phyloP scores from a whole-genome alignment of 2,113 vertebrate genomes.

The Psammodynastes pulverulentus region DNA sequence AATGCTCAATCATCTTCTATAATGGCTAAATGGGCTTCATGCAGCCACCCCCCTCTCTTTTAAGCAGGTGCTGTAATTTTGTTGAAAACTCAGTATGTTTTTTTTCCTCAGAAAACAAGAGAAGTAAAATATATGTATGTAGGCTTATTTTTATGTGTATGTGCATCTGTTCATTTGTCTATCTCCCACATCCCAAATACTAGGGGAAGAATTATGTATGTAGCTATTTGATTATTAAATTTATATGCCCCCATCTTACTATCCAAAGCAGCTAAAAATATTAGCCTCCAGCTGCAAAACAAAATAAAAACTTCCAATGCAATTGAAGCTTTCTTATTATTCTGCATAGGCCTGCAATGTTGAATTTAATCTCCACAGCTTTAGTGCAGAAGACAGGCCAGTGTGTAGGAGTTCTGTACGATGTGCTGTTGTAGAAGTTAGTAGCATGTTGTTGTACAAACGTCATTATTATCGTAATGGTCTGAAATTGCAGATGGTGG shows the following conservation, averaged over 20 bases:
- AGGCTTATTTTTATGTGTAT: neutral
- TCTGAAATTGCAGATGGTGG: slow-evolving; percentile 70
- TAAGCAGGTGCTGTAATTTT: neutral
- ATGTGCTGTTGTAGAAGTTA: neutral
- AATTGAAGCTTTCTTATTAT: neutral
- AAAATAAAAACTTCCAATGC: neutral
- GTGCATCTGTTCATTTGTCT: neutral
- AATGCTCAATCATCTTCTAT: neutral
- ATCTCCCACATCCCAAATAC: neutral
- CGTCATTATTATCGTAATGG: neutral
- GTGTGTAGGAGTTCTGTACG: neutral
- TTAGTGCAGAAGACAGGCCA: neutral
- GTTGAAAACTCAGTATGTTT: neutral
- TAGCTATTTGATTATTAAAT: neutral
- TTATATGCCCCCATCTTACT: neutral
- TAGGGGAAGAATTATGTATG: neutral
- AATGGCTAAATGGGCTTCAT: neutral
- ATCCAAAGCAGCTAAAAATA: neutral
- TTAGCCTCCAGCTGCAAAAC: neutral
- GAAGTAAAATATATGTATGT: neutral
- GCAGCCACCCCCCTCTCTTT: neutral
- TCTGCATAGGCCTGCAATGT: neutral
- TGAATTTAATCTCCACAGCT: neutral
- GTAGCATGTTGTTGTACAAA: neutral
- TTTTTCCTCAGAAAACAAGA: neutral